Conservation (phyloP, 2,888 invertebrate genomes). For the Chaetogeoica ovagalla region DNA sequence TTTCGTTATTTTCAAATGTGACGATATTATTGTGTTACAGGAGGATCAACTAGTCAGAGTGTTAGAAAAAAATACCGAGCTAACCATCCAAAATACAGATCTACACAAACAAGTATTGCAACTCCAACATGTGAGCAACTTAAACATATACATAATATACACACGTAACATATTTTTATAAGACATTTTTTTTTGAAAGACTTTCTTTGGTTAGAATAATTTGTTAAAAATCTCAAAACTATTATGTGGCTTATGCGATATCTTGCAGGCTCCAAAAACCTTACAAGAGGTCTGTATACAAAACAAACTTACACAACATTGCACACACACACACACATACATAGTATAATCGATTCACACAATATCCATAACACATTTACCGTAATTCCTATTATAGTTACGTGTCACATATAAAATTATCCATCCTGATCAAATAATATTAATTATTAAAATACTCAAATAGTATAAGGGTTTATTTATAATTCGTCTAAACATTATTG, state of each 20-base stretch:
- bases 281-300: conserved; percentile 33
- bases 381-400: conserved; percentile 12
- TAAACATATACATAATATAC: neutral
- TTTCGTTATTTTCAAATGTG: neutral
- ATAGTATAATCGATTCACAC: no score
- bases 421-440: neutral
- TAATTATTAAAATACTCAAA: neutral
- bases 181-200: neutral
- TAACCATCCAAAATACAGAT: conserved; percentile 61
- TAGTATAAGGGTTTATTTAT: neutral
- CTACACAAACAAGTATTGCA: conserved; percentile 60
- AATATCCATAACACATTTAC: neutral
- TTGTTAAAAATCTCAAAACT: conserved; percentile 28
- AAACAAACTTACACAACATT: neutral
- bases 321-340: neutral
- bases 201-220: conserved; percentile 2
- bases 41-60: conserved; percentile 60
- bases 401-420: neutral
- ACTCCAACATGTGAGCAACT: conserved; percentile 60
- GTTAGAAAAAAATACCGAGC: conserved; percentile 61
- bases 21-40: conserved; percentile 55
- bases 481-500: neutral
- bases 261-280: conserved; percentile 32
- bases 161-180: neutral
- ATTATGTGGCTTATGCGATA: conserved; percentile 19